Evolutionary conservation across 2,797 vertebrate genomes (phyloP), one percentile per base, ranked within the genome.

Genomic region (Danio tinwini): DNA sequence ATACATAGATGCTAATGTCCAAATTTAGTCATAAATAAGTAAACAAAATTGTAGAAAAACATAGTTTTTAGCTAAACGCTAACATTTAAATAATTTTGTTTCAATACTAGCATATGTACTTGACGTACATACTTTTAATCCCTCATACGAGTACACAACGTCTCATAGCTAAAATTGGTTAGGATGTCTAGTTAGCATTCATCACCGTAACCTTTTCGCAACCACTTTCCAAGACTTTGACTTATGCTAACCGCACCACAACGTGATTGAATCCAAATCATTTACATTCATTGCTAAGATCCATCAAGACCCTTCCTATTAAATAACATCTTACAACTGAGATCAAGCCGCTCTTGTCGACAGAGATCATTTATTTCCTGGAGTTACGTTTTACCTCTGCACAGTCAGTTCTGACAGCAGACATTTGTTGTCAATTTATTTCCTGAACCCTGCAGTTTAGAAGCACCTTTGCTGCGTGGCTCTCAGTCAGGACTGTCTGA

Each of bases 321-420:
- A 58, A 58, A 45, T 65, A 12, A 53, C 11, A 44, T 55, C 13
- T 29, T 5, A 29, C 49, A 21, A 42, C 61, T 64, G 14, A 44
- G 12, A 58, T 44, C 13, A 58, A 21, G 53, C 13, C 13, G 0
- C 19, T n/a, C 40, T 45, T 45, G 37, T 44, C 14, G 6, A 65
- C 19, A 29, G 6, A 12, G 13, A 37, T 64, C 4, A 44, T 52
- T 64, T 0, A 42, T 75, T 44, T 75, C 47, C 47, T 39, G 11
- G 21, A 45, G 75, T 68, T 59, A 19, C 44, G 45, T 55, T 53
- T 67, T 58, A 11, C 19, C 1, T 76, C 42, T 6, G 12, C 62
- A 56, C 63, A 56, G 50, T 45, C 19, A 67, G 74, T 58, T 68
- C 11, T 47, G 74, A 67, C 50, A 37, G 21, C 29, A 77, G n/a